Percentiles rank a stretch among this genome's conserved stretches.
phyloP scores from a whole-genome alignment of 2,888 invertebrate genomes.

The Anarsia innoxiella region DNA sequence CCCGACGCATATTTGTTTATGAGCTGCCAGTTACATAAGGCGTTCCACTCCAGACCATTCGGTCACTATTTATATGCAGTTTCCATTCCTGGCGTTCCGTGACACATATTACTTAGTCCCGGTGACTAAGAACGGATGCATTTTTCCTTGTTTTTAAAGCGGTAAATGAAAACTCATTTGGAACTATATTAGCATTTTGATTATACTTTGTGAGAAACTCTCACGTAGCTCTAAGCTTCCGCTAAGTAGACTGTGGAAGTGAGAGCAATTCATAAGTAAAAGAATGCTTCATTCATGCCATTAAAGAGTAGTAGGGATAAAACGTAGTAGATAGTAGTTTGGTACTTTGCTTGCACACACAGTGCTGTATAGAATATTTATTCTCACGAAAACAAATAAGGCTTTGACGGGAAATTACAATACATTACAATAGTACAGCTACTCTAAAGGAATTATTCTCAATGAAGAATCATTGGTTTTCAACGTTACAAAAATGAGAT shows the following conservation, averaged over 20 bases:
- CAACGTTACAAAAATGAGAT: too few relatives aligned
- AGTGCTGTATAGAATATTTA: too few relatives aligned
- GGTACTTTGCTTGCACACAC: too few relatives aligned
- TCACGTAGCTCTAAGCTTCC: conserved; percentile 16
- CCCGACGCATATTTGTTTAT: conserved; percentile 53
- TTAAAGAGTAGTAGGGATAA: too few relatives aligned
- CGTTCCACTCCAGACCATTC: conserved; percentile 43
- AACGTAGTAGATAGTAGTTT: too few relatives aligned
- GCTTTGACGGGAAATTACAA: too few relatives aligned
- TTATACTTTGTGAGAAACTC: conserved; percentile 10
- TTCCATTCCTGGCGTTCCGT: conserved; percentile 53
- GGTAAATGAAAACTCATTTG: conserved; percentile 23
- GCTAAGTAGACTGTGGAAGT: conserved; percentile 23
- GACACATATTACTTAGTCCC: conserved; percentile 56
- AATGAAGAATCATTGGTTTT: too few relatives aligned
- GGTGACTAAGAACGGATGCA: conserved; percentile 52
- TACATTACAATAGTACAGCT: too few relatives aligned
- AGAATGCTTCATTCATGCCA: conserved; percentile 10
- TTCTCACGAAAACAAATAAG: too few relatives aligned
- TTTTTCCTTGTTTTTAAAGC: conserved; percentile 28
- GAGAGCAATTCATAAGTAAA: conserved; percentile 18
- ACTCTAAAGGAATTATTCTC: too few relatives aligned
- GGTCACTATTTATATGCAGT: conserved; percentile 60
- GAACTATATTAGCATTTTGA: conserved; percentile 27
- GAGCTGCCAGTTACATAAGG: conserved; percentile 57